Evolutionary conservation across 2,888 invertebrate genomes (phyloP).

Genomic region (Notodonta dromedarius): DNA sequence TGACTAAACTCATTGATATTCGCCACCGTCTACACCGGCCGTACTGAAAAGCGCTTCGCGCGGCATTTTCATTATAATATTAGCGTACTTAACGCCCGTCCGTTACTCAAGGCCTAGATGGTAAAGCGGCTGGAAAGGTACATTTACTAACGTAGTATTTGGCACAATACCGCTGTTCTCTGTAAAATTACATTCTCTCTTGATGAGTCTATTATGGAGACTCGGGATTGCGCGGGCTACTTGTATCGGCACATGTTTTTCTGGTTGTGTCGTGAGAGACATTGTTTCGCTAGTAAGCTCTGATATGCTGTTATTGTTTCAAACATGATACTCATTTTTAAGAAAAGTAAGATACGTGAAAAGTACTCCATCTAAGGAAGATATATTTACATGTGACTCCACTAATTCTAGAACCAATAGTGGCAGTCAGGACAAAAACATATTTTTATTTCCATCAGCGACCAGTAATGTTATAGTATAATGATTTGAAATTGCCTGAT

Average conservation of each 20-base stretch:
- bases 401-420: no score
- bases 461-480: no score
- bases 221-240: slow-evolving; percentile 42
- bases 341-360: no score
- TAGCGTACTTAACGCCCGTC: slow-evolving; percentile 51
- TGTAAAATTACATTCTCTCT: slow-evolving; percentile 54
- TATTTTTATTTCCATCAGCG: no score
- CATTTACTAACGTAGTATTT: slow-evolving; percentile 56
- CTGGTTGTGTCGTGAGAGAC: neutral
- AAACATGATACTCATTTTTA: neutral
- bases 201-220: slow-evolving; percentile 56
- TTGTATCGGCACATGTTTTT: slow-evolving; percentile 26
- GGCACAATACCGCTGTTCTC: slow-evolving; percentile 53
- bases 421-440: no score
- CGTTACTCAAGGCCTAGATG: slow-evolving; percentile 68
- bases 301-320: neutral
- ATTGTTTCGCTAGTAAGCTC: neutral
- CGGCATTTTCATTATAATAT: slow-evolving; percentile 40
- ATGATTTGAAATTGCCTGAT: no score
- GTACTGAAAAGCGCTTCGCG: slow-evolving; percentile 8
- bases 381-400: no score
- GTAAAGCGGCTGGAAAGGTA: slow-evolving; percentile 67
- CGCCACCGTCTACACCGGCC: no score
- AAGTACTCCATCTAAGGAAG: no score
- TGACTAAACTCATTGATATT: no score